Conservation (phyloP, 2,797 vertebrate genomes). For the Etheostoma perlongum region DNA sequence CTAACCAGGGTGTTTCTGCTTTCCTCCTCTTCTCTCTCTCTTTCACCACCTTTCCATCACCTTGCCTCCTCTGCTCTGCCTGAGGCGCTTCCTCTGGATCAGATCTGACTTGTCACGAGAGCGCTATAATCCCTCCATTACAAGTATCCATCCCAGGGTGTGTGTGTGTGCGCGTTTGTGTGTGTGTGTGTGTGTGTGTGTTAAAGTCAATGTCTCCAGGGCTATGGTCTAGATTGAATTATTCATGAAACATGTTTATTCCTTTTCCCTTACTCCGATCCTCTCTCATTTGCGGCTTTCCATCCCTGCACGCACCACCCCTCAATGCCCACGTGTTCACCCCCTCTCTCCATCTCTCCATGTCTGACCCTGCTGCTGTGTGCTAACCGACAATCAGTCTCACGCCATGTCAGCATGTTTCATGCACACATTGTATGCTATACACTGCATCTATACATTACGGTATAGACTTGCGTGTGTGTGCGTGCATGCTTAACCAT, state of each 20-base stretch:
- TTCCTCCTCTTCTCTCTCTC: not conserved
- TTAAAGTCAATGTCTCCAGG: conserved; percentile 58
- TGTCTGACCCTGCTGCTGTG: conserved; percentile 57
- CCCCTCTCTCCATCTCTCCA: conserved; percentile 56
- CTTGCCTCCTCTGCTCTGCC: conserved; percentile 39
- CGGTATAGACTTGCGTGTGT: conserved; percentile 10
- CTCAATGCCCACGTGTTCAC: conserved; percentile 9
- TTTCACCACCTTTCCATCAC: conserved; percentile 8
- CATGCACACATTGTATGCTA: not conserved
- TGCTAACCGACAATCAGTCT: conserved; percentile 45
- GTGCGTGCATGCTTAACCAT: not conserved
- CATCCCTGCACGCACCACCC: conserved; percentile 5
- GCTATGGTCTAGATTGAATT: conserved; percentile 69
- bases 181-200: conserved; percentile 39
- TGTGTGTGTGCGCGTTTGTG: conserved; percentile 38
- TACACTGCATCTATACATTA: not conserved
- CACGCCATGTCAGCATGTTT: conserved; percentile 55
- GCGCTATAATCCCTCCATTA: conserved; percentile 72
- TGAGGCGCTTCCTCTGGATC: conserved; percentile 59
- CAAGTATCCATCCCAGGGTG: conserved; percentile 61
- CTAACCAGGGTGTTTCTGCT: conserved; percentile 4
- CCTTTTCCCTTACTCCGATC: conserved; percentile 45
- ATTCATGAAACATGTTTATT: conserved; percentile 73
- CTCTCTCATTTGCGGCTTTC: conserved; percentile 41
- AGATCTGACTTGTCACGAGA: conserved; percentile 69